Evolutionary conservation across 1,140 invertebrate species (phyloP).

Genomic region (Ostrea edulis): DNA sequence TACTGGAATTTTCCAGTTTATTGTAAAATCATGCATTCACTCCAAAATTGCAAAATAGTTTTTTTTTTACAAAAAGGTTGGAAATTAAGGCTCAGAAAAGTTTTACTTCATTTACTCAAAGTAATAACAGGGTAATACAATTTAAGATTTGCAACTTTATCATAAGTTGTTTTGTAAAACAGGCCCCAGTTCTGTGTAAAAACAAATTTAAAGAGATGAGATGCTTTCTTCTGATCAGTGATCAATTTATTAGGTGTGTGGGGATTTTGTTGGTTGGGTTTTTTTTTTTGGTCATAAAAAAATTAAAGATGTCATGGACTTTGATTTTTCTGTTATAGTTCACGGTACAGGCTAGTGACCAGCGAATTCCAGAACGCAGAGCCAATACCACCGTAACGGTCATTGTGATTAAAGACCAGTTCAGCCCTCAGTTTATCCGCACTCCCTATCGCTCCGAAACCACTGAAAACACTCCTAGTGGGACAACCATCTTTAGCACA

Average conservation of each 20-base stretch:
- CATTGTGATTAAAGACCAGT: conserved; percentile 59
- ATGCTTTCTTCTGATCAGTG: background rate
- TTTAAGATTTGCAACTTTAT: too few relatives aligned
- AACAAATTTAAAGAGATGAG: background rate
- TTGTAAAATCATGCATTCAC: too few relatives aligned
- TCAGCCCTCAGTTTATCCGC: conserved; percentile 60
- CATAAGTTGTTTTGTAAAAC: too few relatives aligned
- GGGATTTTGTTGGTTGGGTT: too few relatives aligned
- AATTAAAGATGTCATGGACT: background rate
- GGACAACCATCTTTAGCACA: conserved; percentile 54
- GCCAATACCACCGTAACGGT: conserved; percentile 77
- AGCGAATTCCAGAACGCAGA: conserved; percentile 87
- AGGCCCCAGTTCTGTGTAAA: background rate
- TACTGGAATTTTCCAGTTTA: too few relatives aligned
- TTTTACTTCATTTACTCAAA: too few relatives aligned
- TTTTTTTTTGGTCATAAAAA: too few relatives aligned
- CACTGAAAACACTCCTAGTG: conserved; percentile 53
- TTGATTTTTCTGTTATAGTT: conserved; percentile 62
- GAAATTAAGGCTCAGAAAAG: too few relatives aligned
- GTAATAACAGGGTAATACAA: too few relatives aligned
- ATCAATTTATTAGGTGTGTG: background rate
- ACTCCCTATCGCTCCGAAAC: conserved; percentile 53
- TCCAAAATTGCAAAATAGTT: too few relatives aligned
- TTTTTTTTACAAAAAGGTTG: too few relatives aligned
- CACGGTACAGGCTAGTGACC: conserved; percentile 84